Conservation (phyloP, 2,888 invertebrate species). For the Erebia epiphron region DNA sequence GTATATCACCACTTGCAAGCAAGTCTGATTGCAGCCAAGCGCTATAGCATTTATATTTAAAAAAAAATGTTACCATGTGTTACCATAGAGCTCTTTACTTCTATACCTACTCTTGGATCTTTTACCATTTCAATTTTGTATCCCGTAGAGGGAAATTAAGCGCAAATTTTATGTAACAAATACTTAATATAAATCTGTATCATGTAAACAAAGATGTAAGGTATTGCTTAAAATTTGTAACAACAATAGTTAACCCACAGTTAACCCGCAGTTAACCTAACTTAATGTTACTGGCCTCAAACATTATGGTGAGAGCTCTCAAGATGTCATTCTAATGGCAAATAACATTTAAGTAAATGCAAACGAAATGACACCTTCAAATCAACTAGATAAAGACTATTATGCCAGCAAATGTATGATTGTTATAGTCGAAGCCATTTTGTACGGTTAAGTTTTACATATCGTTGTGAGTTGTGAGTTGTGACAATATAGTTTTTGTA, state of each 20-base stretch:
- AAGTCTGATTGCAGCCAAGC: too few species aligned
- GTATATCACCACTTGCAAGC: too few species aligned
- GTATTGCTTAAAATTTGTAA: slow-evolving; percentile 6
- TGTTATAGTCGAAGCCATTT: slow-evolving; percentile 18
- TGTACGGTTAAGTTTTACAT: slow-evolving; percentile 26
- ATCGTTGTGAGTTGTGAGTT: neutral
- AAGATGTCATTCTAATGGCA: slow-evolving; percentile 41
- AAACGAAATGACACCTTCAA: neutral
- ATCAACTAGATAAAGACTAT: neutral
- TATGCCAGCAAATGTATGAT: neutral
- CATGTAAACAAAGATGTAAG: neutral
- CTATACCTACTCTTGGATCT: too few species aligned
- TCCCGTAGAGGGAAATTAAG: too few species aligned
- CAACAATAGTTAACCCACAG: slow-evolving; percentile 15
- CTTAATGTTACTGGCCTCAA: slow-evolving; percentile 36
- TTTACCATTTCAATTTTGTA: too few species aligned
- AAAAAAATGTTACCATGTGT: too few species aligned
- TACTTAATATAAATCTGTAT: neutral
- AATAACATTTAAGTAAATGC: slow-evolving; percentile 13
- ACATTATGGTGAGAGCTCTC: slow-evolving; percentile 44
- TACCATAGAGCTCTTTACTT: too few species aligned
- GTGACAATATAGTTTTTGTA: slow-evolving; percentile 22
- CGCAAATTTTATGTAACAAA: too few species aligned
- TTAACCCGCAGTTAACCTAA: slow-evolving; percentile 24
- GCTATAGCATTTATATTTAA: too few species aligned